Percentiles rank a stretch among this genome's conserved stretches.
Conservation (phyloP, 2,888 invertebrate species). For the Stramonita haemastoma region DNA sequence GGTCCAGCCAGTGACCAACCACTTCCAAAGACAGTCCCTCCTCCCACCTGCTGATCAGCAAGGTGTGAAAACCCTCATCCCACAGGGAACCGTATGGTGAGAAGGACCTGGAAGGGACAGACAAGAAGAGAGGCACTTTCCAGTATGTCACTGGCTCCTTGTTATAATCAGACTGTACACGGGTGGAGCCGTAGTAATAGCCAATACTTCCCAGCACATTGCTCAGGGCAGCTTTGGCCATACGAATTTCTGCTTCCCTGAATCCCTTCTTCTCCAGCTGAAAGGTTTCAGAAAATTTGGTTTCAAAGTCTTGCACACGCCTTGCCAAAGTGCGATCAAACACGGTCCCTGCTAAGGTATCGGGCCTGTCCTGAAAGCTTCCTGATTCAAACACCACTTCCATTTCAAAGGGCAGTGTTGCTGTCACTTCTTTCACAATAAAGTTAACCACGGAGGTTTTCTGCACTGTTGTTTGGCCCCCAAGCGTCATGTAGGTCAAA, state of each 20-base stretch:
- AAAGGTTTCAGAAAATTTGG: constrained; percentile 90
- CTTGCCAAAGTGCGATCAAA: constrained; percentile 59
- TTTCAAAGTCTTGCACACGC: constrained; percentile 81
- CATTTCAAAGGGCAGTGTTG: constrained; percentile 85
- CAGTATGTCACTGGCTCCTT: constrained; percentile 95
- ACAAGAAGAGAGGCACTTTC: constrained; percentile 93
- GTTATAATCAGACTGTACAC: constrained; percentile 81
- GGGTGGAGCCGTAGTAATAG: constrained; percentile 95
- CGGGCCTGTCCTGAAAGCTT: constrained; percentile 79
- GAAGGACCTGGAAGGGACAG: constrained; percentile 95
- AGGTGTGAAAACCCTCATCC: constrained; percentile 99
- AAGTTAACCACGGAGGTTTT: constrained; percentile 77
- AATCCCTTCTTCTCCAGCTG: constrained; percentile 85
- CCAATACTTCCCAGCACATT: constrained; percentile 98
- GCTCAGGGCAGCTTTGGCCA: constrained; percentile 91
- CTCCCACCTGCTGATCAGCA: constrained; percentile 85
- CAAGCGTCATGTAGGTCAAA: constrained; percentile 67
- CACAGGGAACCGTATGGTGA: constrained; percentile 99
- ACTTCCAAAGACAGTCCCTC: constrained; percentile 91
- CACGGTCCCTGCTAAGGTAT: constrained; percentile 67
- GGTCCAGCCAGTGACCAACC: constrained; percentile 96
- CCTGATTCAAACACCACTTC: constrained; percentile 89
- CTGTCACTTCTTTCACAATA: constrained; percentile 76
- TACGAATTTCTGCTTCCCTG: constrained; percentile 80
- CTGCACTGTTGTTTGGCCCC: constrained; percentile 69